Percentiles rank a stretch among this genome's conserved stretches.
phyloP scores from a whole-genome alignment of 2,888 invertebrate genomes.

The Heliconius ismenius region DNA sequence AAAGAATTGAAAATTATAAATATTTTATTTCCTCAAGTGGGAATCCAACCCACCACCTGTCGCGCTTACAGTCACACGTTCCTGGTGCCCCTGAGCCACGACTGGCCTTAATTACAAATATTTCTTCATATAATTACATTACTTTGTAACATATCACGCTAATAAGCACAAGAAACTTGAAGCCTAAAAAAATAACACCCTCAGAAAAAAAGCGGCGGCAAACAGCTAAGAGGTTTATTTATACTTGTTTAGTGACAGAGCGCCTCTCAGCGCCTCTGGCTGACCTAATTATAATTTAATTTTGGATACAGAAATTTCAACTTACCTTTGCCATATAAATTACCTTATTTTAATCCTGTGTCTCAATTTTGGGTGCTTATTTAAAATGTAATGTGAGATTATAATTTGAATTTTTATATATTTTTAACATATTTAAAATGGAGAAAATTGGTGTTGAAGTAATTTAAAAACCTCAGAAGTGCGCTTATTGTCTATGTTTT shows the following conservation, averaged over 20 bases:
- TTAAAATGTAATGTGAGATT: neutral
- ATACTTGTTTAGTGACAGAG: constrained; percentile 65
- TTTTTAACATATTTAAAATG: neutral
- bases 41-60: neutral
- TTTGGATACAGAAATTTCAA: constrained; percentile 56
- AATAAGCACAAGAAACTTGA: neutral
- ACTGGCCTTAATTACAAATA: neutral
- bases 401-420: constrained; percentile 1
- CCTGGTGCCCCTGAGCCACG: neutral
- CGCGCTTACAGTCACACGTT: neutral
- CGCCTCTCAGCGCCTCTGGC: constrained; percentile 55
- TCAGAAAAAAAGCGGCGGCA: constrained; percentile 40
- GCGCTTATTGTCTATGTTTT: neutral
- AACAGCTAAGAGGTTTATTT: constrained; percentile 65
- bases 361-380: constrained; percentile 35
- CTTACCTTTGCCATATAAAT: constrained; percentile 41
- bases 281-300: constrained; percentile 73
- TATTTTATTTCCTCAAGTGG: neutral
- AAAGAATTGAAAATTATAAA: neutral
- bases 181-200: constrained; percentile 19
- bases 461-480: neutral
- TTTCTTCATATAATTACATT: neutral
- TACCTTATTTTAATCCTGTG: constrained; percentile 42
- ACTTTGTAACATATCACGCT: neutral
- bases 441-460: too few relatives aligned